Base-by-base conservation (phyloP, 2,888 invertebrate genomes). In the Tortricodes alternella region DNA sequence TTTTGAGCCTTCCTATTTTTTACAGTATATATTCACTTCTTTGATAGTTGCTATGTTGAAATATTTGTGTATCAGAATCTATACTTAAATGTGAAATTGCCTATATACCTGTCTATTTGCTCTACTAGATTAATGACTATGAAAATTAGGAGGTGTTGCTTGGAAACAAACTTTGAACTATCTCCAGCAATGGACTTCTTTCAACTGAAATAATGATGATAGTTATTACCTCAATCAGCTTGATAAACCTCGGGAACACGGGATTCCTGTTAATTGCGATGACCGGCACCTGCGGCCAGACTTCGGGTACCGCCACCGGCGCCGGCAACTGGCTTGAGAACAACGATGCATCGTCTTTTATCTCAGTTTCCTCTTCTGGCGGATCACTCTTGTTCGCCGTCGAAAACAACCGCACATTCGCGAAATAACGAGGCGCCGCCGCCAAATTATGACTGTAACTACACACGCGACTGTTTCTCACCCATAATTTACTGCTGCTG, bases 181-280 rank as follows among this genome's bases (percentile, higher is more conserved):
- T n/a, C n/a, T n/a, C n/a, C n/a, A n/a, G n/a, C n/a, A n/a, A n/a
- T n/a, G n/a, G n/a, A n/a, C n/a, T n/a, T n/a, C n/a, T n/a, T n/a
- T n/a, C n/a, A n/a, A 43, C 24, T 29, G 41, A 37, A 34, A 11
- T 23, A n/a, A n/a, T n/a, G n/a, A n/a, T n/a, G n/a, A n/a, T n/a
- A n/a, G 32, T n/a, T 43, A 38, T 46, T 65, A 97, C 96, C 93
- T 99, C 99, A 62, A 99, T 94, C 66, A 99, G 93, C 90, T 99
- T 99, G 67, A 99, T 98, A 83, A 99, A 99, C 67, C 97, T 94
- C 15, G 99, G 99, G 89, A 99, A 99, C 1, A 99, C 96, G 3
- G 99, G 99, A 90, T 98, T 97, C 66, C 98, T 93, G 72, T 93
- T 95, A 62, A 99, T 96, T 0, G 99, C 98, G 66, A 99, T 95